phyloP scores from a whole-genome alignment of 2,888 invertebrate genomes.

The Epinotia nisella region DNA sequence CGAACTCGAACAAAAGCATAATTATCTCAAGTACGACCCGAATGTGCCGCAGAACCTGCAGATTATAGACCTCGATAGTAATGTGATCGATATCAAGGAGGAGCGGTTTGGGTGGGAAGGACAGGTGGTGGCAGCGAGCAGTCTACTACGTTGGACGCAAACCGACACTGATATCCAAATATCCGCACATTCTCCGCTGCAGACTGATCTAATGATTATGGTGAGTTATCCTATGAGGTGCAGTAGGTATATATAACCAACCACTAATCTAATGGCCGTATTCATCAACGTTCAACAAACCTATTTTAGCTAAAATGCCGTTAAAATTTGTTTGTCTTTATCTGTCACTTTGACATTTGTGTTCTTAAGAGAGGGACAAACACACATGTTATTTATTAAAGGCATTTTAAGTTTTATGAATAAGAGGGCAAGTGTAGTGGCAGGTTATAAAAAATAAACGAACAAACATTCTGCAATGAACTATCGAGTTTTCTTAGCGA shows the following conservation, averaged over 20 bases:
- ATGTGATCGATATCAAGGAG: conserved; percentile 76
- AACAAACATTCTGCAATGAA: too few relatives aligned
- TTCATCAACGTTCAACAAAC: too few relatives aligned
- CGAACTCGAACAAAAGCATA: conserved; percentile 66
- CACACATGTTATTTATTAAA: too few relatives aligned
- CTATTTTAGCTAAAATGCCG: too few relatives aligned
- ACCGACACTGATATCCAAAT: conserved; percentile 71
- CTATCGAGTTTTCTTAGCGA: too few relatives aligned
- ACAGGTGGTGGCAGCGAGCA: conserved; percentile 70
- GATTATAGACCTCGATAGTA: conserved; percentile 75
- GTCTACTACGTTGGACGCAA: conserved; percentile 69
- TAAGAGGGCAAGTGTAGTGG: too few relatives aligned
- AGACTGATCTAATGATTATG: conserved; percentile 77
- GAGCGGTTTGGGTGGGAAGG: conserved; percentile 66
- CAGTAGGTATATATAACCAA: not conserved
- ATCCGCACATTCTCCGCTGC: conserved; percentile 67
- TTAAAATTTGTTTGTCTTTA: too few relatives aligned
- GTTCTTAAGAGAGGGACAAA: too few relatives aligned
- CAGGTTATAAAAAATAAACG: too few relatives aligned
- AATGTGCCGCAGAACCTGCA: conserved; percentile 77
- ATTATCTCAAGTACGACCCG: conserved; percentile 77
- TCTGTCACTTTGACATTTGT: too few relatives aligned
- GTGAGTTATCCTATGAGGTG: conserved; percentile 55
- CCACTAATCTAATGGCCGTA: too few relatives aligned
- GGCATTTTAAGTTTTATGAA: too few relatives aligned